Conservation (phyloP, 1,140 invertebrate genomes). For the Scaptomyza graminum region DNA sequence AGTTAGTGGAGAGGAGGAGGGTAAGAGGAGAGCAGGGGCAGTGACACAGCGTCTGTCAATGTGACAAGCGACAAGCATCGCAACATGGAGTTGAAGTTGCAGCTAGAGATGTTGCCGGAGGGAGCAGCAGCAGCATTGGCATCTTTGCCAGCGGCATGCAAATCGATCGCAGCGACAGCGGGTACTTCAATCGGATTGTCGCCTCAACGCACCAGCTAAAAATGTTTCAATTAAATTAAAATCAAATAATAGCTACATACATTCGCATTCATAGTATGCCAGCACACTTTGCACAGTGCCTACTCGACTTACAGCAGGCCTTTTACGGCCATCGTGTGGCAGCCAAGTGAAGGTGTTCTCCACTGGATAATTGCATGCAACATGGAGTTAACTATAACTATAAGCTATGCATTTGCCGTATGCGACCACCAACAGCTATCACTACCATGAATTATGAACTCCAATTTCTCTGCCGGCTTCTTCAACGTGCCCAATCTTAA, state of each 20-base stretch:
- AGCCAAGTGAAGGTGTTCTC: slow-evolving; percentile 45
- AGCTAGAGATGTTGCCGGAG: slow-evolving; percentile 1
- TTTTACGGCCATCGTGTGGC: slow-evolving; percentile 58
- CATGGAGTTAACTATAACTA: slow-evolving; percentile 30
- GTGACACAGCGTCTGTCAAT: slow-evolving; percentile 64
- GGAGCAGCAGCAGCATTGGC: slow-evolving; percentile 5
- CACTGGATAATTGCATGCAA: slow-evolving; percentile 67
- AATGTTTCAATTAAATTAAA: slow-evolving; percentile 80
- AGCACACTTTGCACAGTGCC: slow-evolving; percentile 19
- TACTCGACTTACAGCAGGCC: slow-evolving; percentile 56
- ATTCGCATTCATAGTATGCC: background rate
- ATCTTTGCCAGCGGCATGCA: slow-evolving; percentile 48
- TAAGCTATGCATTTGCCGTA: slow-evolving; percentile 33
- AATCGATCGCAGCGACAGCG: slow-evolving; percentile 70
- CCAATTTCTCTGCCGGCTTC: slow-evolving; percentile 50
- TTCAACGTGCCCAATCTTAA: background rate
- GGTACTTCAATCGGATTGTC: slow-evolving; percentile 72
- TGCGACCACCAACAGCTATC: slow-evolving; percentile 28
- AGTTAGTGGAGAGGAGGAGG: slow-evolving; percentile 31
- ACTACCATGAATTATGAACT: slow-evolving; percentile 68
- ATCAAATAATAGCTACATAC: slow-evolving; percentile 57
- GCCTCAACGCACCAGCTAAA: slow-evolving; percentile 61
- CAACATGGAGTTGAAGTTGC: slow-evolving; percentile 59
- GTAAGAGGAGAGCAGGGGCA: background rate
- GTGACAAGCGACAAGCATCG: slow-evolving; percentile 77